phyloP scores from a whole-genome alignment of 2,113 vertebrate genomes.

The Lathamus discolor region DNA sequence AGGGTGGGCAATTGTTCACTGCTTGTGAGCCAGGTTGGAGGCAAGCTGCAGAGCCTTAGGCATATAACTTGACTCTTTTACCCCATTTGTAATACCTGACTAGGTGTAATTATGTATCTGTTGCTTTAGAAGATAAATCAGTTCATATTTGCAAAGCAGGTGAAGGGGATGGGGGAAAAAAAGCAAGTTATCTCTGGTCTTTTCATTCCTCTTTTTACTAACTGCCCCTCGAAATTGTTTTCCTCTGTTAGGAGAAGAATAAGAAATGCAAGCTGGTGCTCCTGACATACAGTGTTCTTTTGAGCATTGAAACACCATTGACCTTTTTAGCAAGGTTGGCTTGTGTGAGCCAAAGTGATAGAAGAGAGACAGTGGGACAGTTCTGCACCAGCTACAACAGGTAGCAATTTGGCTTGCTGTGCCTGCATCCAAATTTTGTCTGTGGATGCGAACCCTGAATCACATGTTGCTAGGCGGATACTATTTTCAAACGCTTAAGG shows the following conservation, averaged over 20 bases:
- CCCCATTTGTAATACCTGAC: conserved; percentile 9
- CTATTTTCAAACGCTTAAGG: conserved; percentile 64
- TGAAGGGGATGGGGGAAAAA: neutral
- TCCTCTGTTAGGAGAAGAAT: neutral
- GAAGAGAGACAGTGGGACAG: neutral
- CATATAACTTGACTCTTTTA: conserved; percentile 45
- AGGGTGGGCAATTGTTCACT: neutral
- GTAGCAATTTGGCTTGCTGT: conserved; percentile 20
- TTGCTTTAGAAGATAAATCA: conserved; percentile 40
- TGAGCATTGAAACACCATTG: neutral
- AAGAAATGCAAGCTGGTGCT: neutral
- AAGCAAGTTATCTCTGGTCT: neutral
- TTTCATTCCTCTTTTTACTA: neutral
- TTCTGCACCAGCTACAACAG: neutral
- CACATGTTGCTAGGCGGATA: neutral
- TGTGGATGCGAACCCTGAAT: neutral
- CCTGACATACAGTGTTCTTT: neutral
- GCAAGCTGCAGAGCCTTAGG: neutral
- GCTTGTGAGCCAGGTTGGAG: neutral
- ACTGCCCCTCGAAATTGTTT: neutral
- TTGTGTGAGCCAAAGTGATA: neutral
- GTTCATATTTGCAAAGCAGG: conserved; percentile 14
- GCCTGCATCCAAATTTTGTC: neutral
- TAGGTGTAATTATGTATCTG: conserved; percentile 31
- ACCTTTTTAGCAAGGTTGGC: neutral